These are phyloP conservation scores for Hirundo rustica DNA, from an alignment of 2,797 vertebrate species.

Conservation along the genomic window DNA sequence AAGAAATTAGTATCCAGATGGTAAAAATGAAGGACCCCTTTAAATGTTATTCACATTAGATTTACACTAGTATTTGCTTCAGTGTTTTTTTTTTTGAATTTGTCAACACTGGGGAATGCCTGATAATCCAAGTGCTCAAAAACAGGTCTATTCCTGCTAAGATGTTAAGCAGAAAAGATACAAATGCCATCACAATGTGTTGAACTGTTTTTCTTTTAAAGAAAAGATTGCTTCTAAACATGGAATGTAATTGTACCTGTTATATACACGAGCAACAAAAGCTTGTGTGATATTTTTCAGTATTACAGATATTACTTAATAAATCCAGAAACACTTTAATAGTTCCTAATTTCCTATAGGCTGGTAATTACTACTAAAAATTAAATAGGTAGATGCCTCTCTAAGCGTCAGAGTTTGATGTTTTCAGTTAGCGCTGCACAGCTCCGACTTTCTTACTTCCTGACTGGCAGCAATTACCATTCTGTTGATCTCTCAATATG, in stretches of 20 bases:
- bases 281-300: not conserved
- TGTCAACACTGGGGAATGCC: not conserved
- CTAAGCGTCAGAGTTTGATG: not conserved
- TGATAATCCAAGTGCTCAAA: not conserved
- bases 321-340: not conserved
- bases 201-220: not conserved
- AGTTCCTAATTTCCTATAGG: not conserved
- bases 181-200: not conserved
- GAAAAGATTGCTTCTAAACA: not conserved
- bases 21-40: not conserved
- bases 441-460: not conserved
- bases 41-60: not conserved
- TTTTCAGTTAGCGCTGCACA: not conserved
- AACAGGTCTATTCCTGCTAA: not conserved
- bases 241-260: not conserved
- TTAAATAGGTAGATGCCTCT: not conserved
- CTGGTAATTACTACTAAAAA: not conserved
- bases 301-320: not conserved
- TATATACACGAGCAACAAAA: not conserved
- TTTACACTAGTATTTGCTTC: not conserved
- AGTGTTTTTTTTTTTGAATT: not conserved
- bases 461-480: not conserved
- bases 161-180: not conserved
- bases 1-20: not conserved
- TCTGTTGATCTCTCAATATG: not conserved